Evolutionary conservation across 2,113 vertebrate species (phyloP), one percentile per base, ranked within the genome.

Genomic region (Halichoeres trimaculatus): DNA sequence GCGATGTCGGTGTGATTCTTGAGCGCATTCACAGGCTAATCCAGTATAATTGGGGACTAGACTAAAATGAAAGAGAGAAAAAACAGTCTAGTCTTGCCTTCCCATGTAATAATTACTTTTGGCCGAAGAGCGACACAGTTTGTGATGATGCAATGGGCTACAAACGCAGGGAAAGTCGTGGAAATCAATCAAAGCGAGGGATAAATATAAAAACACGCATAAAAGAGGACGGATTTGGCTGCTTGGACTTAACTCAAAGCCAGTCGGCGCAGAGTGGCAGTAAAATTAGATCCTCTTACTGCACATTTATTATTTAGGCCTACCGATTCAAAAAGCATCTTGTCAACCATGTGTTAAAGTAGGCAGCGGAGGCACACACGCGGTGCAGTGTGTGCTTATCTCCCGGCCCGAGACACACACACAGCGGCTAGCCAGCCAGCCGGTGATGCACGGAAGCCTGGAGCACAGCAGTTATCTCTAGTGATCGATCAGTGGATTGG

Each of bases 251-350:
- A 24, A 68, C 53, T 70, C 47, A 47, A 53, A 75, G 16, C 10
- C 65, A 45, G 52, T 20, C 7, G 61, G 43, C 51, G 57, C 64
- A 68, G 60, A 74, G 71, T 68, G 70, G 69, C 68, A 58, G 83
- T 84, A 86, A 85, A 91, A 92, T 92, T 91, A 92, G 90, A 91
- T 92, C 85, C 57, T 90, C 90, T 87, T 85, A 89, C 86, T 79
- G 77, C 60, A 69, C 87, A 90, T 93, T 69, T 81, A 91, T 94
- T 89, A 90, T 92, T 92, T 86, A 91, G 81, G 81, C 83, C 70
- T 35, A 76, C 74, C 78, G 73, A 74, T 80, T 87, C 78, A 60
- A 70, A 74, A 80, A 83, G 81, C 79, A 74, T 83, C 83, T 76
- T 89, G 86, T 89, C 90, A 89, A 75, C 73, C 88, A 86, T 89